These are phyloP conservation scores for Accipiter fasciatus DNA, from an alignment of 2,797 vertebrate species.

Conservation along the genomic window DNA sequence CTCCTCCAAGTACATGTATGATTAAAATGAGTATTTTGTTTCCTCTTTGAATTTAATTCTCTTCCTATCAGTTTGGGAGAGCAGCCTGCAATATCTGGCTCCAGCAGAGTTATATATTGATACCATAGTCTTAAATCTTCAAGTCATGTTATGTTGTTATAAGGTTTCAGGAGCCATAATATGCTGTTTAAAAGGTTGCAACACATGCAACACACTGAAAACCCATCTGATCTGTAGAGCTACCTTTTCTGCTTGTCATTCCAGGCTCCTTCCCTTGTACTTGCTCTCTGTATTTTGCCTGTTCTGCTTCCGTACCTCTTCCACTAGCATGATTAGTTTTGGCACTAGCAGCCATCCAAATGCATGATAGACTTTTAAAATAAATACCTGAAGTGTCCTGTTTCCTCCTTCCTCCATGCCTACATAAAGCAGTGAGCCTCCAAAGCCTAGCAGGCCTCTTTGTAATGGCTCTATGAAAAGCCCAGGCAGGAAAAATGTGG, in stretches of 20 bases:
- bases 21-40: background rate
- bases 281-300: background rate
- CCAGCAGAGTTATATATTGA: background rate
- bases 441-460: background rate
- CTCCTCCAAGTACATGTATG: background rate
- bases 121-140: background rate
- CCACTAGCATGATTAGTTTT: background rate
- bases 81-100: background rate
- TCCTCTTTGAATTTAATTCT: background rate
- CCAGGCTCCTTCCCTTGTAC: background rate
- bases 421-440: background rate
- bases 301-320: background rate
- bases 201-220: background rate
- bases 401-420: background rate
- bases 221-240: background rate
- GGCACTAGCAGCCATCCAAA: background rate
- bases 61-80: background rate
- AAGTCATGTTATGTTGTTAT: background rate
- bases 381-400: background rate
- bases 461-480: background rate
- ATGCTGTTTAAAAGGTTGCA: background rate
- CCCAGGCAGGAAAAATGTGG: background rate
- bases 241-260: background rate
- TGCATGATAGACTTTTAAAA: background rate
- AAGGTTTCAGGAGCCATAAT: background rate